Base-by-base conservation (phyloP, 2,113 vertebrate genomes). In the Formicarius rufipectus region DNA sequence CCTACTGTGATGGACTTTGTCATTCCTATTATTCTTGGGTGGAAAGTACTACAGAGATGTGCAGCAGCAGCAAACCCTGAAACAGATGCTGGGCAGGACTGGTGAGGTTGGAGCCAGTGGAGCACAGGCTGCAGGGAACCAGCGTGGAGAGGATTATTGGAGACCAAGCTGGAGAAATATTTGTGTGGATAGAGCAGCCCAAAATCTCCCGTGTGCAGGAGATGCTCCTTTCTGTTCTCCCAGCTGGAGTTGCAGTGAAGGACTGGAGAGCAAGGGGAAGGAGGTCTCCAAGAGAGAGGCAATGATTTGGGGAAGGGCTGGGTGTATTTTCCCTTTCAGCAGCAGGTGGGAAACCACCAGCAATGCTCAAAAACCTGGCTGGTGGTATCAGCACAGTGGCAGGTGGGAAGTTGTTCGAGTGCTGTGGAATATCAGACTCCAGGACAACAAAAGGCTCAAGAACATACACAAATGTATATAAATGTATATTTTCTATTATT, bases 171-270 rank as follows among this genome's bases (percentile, higher is more conserved):
- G 31, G n/a, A 53, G 80, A 25, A 14, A 7, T 4, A 1, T 12
- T 24, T 16, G 33, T 14, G 33, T 78, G 87, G 55, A 0, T 1
- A 25, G 50, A 67, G 81, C 73, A 84, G 64, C 63, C 47, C 50
- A 2, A 8, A 58, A 4, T 7, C 24, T 35, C 4, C 0, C 0
- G 16, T 1, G 4, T 4, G 66, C 4, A 2, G 13, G 78, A 55
- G 24, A 8, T 69, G 39, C 23, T 83, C 53, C 56, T 39, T 39
- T 39, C 39, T 67, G 22, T 5, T 37, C n/a, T 4, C 68, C 16
- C 66, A 23, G 66, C 52, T 89, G 80, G 39, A 21, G 50, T 8
- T 42, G 4, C 27, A 5, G 42, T 5, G 33, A 23, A 67, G 35
- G 45, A 7, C 59, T 5, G 16, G 31, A 42, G 40, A n/a, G 87